phyloP scores from a whole-genome alignment of 2,113 vertebrate species.

The Mastomys natalensis region DNA sequence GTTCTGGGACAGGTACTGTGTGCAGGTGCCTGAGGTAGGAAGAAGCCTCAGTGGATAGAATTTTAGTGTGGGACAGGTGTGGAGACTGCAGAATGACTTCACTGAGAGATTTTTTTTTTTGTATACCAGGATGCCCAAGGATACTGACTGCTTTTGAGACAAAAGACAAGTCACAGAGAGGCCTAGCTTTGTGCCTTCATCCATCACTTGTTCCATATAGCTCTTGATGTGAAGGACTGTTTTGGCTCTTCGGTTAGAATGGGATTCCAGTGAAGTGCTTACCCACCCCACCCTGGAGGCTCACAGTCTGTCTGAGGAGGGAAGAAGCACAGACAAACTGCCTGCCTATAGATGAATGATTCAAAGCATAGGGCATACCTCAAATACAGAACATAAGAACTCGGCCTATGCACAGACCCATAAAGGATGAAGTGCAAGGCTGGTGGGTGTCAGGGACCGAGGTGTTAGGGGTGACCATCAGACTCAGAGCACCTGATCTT shows the following conservation, averaged over 20 bases:
- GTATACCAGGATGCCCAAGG: no score
- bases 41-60: neutral
- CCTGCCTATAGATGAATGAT: accelerated
- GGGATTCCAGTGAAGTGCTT: neutral
- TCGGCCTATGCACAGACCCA: neutral
- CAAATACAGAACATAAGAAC: neutral
- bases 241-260: neutral
- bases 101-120: neutral
- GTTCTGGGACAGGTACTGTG: neutral
- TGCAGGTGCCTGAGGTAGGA: neutral
- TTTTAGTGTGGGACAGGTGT: neutral
- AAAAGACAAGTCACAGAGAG: neutral
- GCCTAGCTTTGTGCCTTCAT: neutral
- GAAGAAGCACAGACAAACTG: neutral
- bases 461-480: neutral
- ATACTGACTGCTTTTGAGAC: neutral
- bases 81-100: neutral
- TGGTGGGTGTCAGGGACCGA: neutral
- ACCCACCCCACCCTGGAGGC: neutral
- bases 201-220: accelerated
- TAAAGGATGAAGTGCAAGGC: neutral
- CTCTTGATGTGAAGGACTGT: neutral
- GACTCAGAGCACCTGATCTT: accelerated
- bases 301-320: neutral
- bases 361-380: neutral